phyloP scores from a whole-genome alignment of 2,888 invertebrate genomes.

The Drosophila meridiana region DNA sequence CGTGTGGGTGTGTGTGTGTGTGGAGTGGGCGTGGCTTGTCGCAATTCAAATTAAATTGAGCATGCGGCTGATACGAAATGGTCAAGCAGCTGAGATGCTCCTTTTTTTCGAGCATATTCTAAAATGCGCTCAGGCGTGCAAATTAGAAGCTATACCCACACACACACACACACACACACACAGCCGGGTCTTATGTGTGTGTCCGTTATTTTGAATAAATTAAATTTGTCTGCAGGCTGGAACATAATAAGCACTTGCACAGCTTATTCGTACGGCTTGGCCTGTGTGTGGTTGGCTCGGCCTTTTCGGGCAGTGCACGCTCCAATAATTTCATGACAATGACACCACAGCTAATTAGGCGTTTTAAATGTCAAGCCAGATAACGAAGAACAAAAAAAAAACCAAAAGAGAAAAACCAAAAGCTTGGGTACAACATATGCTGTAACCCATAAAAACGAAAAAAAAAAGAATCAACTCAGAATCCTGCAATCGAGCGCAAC shows the following conservation, averaged over 20 bases:
- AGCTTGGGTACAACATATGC: conserved; percentile 46
- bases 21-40: conserved; percentile 1
- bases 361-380: conserved; percentile 70
- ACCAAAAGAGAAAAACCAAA: conserved; percentile 19
- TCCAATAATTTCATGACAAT: conserved; percentile 69
- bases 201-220: conserved; percentile 72
- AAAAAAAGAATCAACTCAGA: too few species aligned
- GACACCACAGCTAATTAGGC: conserved; percentile 69
- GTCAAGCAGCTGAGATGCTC: conserved; percentile 59
- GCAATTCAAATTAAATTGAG: conserved; percentile 80
- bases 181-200: not conserved
- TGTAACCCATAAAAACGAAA: conserved; percentile 18
- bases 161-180: conserved; percentile 10
- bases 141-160: conserved; percentile 45
- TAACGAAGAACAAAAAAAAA: conserved; percentile 6
- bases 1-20: not conserved
- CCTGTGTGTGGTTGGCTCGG: not conserved
- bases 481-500: not conserved
- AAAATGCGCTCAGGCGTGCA: conserved; percentile 66
- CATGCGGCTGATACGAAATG: conserved; percentile 62
- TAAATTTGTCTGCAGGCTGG: conserved; percentile 64
- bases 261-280: conserved; percentile 17
- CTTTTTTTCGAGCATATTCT: conserved; percentile 65
- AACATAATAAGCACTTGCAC: conserved; percentile 58
- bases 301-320: conserved; percentile 39